Percentiles rank a stretch among this genome's conserved stretches.
Evolutionary conservation across 2,888 invertebrate genomes (phyloP).

Genomic region (Agapetus fuscipes): DNA sequence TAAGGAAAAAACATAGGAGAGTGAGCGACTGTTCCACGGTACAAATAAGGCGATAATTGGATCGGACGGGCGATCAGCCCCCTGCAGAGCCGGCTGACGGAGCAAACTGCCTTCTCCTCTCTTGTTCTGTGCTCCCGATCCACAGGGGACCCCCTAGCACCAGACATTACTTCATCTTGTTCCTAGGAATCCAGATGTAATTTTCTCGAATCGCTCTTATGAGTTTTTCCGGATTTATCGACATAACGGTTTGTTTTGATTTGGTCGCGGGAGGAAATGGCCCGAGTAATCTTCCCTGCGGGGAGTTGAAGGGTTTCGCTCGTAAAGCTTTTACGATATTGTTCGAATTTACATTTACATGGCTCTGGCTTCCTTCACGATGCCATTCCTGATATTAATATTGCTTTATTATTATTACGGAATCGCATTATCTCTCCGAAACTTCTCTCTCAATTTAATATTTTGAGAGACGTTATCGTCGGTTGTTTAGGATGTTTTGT

Average conservation of each 20-base stretch:
- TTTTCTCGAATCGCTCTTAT: constrained; percentile 10
- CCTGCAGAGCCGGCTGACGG: constrained; percentile 15
- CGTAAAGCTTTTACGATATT: constrained; percentile 8
- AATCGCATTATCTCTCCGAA: too few species aligned
- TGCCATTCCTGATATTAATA: too few species aligned
- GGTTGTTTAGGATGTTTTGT: too few species aligned
- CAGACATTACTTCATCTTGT: constrained; percentile 9
- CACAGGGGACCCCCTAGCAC: constrained; percentile 7
- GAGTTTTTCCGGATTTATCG: constrained; percentile 16
- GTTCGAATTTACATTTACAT: constrained; percentile 6
- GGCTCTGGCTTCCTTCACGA: too few species aligned
- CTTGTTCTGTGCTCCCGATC: too few species aligned
- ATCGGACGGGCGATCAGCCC: constrained; percentile 19
- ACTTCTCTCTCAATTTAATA: too few species aligned
- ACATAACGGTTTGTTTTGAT: constrained; percentile 9
- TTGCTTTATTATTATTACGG: too few species aligned
- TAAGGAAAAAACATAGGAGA: constrained; percentile 7
- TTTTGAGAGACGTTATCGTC: too few species aligned
- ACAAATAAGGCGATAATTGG: constrained; percentile 22
- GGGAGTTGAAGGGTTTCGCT: constrained; percentile 2
- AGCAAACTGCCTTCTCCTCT: constrained; percentile 4
- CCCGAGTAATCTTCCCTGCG: constrained; percentile 4
- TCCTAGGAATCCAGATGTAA: constrained; percentile 15
- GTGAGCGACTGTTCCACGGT: constrained; percentile 8
- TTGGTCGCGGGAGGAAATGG: constrained; percentile 6